A percentile compares a stretch with the other conserved stretches of the same genome.
Conservation (phyloP, 2,113 vertebrate genomes). For the Myotis davidii region DNA sequence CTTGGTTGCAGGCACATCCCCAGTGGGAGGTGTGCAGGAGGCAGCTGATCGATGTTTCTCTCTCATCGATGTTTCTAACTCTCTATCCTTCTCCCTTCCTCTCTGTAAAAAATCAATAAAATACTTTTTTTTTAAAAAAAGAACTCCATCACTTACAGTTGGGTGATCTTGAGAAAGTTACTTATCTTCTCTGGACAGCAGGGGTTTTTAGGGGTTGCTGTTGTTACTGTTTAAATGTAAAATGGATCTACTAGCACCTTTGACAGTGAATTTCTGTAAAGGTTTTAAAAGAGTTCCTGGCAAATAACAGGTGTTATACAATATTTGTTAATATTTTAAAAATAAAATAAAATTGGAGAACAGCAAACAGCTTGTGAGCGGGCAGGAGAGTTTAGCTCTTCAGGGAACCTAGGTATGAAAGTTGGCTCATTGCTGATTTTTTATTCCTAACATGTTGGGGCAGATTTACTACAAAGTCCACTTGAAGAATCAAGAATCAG, state of each 20-base stretch:
- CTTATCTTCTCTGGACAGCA: neutral
- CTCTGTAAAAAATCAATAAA: too few species aligned
- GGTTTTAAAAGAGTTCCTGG: neutral
- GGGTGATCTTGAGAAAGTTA: neutral
- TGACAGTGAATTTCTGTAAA: neutral
- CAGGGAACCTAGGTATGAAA: neutral
- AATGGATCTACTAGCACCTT: neutral
- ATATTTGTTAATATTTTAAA: neutral
- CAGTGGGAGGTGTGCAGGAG: too few species aligned
- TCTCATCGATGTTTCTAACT: too few species aligned
- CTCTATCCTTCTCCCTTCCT: too few species aligned
- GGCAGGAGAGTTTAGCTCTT: neutral
- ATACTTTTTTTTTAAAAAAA: neutral
- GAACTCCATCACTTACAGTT: neutral
- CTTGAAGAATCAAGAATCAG: constrained; percentile 29
- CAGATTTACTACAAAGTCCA: constrained; percentile 15
- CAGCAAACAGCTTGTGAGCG: neutral
- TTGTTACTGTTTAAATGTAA: neutral
- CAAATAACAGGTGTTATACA: neutral
- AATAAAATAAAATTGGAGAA: neutral
- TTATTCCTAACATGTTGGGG: constrained; percentile 11
- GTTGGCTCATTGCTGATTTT: neutral
- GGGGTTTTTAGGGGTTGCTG: neutral
- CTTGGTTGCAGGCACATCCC: too few species aligned
- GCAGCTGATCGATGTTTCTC: too few species aligned